Percentiles rank a stretch among this genome's conserved stretches.
These are phyloP conservation scores for Scomber colias DNA, from an alignment of 2,113 vertebrate species.

Conservation along the genomic window DNA sequence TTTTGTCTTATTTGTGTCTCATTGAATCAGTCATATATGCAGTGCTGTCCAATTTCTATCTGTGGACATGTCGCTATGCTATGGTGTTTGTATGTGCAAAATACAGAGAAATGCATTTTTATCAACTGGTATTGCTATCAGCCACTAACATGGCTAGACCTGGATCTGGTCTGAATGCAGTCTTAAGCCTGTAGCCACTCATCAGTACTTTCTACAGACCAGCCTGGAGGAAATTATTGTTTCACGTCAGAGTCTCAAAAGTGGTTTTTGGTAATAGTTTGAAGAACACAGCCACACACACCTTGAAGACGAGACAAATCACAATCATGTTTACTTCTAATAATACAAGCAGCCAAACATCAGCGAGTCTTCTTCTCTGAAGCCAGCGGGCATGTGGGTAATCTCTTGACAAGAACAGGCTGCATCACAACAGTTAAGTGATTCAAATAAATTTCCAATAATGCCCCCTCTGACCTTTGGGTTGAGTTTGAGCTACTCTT, in stretches of 20 bases:
- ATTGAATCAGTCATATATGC: too few species aligned
- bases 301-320: slow-evolving; percentile 2
- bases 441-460: background rate
- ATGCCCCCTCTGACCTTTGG: background rate
- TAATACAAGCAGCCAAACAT: background rate
- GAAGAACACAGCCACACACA: slow-evolving; percentile 11
- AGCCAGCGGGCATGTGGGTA: background rate
- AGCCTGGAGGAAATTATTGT: background rate
- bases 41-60: too few species aligned
- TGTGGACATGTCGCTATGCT: too few species aligned
- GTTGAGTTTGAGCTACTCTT: background rate
- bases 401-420: background rate
- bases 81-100: too few species aligned
- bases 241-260: background rate
- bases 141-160: too few species aligned
- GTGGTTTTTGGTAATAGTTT: slow-evolving; percentile 11
- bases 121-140: too few species aligned
- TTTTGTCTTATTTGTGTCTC: too few species aligned
- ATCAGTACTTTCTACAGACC: background rate
- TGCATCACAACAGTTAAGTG: background rate
- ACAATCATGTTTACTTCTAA: slow-evolving; percentile 5
- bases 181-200: background rate
- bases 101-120: too few species aligned
- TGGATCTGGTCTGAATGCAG: too few species aligned
- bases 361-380: background rate